Evolutionary conservation across 2,113 vertebrate species (phyloP), one percentile per base, ranked within the genome.

Genomic region (Atrichornis clamosus): DNA sequence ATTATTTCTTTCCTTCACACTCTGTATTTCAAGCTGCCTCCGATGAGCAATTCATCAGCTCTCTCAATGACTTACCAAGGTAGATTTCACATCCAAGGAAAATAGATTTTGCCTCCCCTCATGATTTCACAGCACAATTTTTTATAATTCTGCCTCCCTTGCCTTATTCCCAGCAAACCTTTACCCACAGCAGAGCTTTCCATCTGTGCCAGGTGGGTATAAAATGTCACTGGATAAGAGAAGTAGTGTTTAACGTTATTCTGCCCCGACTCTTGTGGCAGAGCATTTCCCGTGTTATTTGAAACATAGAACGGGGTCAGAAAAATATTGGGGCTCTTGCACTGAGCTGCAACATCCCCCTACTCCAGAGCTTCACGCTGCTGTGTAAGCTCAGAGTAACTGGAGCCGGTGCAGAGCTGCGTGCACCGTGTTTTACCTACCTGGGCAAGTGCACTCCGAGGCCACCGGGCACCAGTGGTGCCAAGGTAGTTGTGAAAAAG

Each of bases 1-100:
- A 96, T 97, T 96, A 97, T 90, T 88, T 26, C 92, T 78, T 95
- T 30, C 90, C 87, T 72, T 69, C 85, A 59, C 85, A 80, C 95
- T 90, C 82, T 8, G 52, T 88, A 95, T 94, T 96, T 96, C 90
- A 92, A 78, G 63, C 75, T 92, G 95, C 82, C 95, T 96, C 90
- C 3, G 41, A 95, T 77, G 95, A 95, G 82, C 92, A 90, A 96
- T 97, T 93, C 68, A 88, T 96, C 95, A 85, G 8, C 85, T 86
- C 84, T 16, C 55, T 73, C 90, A 78, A 88, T 92, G 83, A 94
- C 88, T 93, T 95, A 81, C 82, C 82, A 80, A 70, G 93, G 94
- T 17, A 70, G 92, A 95, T 96, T 95, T 96, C 90, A 90, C 85
- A 55, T 37, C 83, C 79, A 64, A 86, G 72, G 82, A 83, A 81